Evolutionary conservation across 1,140 invertebrate species (phyloP).

Genomic region (Metopolophium dirhodum): DNA sequence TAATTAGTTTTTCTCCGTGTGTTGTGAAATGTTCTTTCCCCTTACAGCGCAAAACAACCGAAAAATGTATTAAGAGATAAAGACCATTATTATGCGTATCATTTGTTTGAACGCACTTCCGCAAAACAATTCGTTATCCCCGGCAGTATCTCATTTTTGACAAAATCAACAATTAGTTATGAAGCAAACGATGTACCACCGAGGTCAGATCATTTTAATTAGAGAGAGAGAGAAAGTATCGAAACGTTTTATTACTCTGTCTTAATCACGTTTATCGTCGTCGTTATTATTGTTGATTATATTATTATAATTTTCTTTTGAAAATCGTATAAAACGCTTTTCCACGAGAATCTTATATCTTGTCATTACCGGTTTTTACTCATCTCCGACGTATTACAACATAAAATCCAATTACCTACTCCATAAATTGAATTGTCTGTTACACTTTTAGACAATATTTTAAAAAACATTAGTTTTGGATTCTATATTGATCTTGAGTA

Average conservation of each 20-base stretch:
- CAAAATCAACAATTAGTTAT: conserved; percentile 25
- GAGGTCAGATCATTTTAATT: not conserved
- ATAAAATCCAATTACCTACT: not conserved
- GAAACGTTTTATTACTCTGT: not conserved
- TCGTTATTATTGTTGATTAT: not conserved
- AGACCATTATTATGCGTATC: conserved; percentile 10
- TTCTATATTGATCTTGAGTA: not conserved
- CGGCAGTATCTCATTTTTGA: not conserved
- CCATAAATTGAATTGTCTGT: not conserved
- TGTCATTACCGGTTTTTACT: not conserved
- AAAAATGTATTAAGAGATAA: conserved; percentile 46
- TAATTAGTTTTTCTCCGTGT: conserved; percentile 36
- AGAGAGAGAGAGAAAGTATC: not conserved
- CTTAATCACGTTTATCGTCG: not conserved
- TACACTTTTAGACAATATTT: not conserved
- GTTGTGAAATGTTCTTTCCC: conserved; percentile 22
- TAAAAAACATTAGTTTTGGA: not conserved
- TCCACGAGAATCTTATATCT: not conserved
- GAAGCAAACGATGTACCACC: not conserved
- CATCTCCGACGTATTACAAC: not conserved
- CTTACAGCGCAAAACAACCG: not conserved
- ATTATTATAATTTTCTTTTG: not conserved
- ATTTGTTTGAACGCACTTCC: not conserved
- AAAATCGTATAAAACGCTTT: not conserved
- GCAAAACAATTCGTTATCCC: not conserved